These are phyloP conservation scores for Cololabis saira DNA, from an alignment of 2,113 vertebrate genomes.

Conservation along the genomic window DNA sequence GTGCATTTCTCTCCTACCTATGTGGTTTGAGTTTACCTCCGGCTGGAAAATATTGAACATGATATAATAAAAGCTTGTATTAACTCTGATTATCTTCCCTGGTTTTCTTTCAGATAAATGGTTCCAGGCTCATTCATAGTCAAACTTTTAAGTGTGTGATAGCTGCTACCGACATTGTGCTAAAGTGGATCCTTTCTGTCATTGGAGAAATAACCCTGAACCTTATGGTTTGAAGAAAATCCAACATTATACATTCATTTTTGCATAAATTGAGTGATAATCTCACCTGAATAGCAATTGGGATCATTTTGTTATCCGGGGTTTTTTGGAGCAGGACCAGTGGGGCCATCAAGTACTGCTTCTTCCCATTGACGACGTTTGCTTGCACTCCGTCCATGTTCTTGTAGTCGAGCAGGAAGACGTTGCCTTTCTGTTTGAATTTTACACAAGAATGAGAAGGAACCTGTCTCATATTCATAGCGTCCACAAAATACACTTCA, in stretches of 20 bases:
- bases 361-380: conserved; percentile 65
- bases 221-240: too few species aligned
- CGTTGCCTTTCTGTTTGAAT: conserved; percentile 78
- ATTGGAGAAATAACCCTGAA: too few species aligned
- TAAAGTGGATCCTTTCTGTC: too few species aligned
- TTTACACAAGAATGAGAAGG: not conserved
- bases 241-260: too few species aligned
- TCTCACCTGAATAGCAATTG: conserved; percentile 84
- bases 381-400: conserved; percentile 72
- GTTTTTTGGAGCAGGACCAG: conserved; percentile 78
- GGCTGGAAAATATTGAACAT: too few species aligned
- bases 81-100: too few species aligned
- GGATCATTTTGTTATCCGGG: conserved; percentile 66
- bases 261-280: not conserved
- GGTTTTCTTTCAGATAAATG: too few species aligned
- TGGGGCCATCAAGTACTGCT: conserved; percentile 78
- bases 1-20: too few species aligned
- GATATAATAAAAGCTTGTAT: too few species aligned
- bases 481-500: not conserved
- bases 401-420: conserved; percentile 83
- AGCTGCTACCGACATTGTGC: too few species aligned
- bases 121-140: not conserved
- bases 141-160: not conserved
- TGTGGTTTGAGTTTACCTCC: too few species aligned
- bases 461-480: not conserved